A percentile compares a stretch with the other conserved stretches of the same genome.
phyloP scores from a whole-genome alignment of 2,888 invertebrate species.

The Sphecodes monilicornis region DNA sequence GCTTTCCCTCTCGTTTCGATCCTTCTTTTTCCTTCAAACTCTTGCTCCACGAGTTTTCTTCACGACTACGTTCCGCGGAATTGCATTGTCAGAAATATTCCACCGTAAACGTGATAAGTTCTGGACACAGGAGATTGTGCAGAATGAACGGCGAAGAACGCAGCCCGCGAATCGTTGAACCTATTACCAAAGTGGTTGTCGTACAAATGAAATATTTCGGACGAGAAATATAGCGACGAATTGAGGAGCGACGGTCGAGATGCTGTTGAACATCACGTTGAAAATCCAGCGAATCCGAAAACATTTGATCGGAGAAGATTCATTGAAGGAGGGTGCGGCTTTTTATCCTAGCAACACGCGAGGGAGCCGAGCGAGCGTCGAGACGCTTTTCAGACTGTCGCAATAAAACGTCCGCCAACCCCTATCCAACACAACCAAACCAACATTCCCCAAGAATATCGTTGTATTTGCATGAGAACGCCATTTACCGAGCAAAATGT shows the following conservation, averaged over 20 bases:
- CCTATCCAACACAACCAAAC: constrained; percentile 39
- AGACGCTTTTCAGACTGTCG: constrained; percentile 62
- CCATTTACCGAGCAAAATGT: constrained; percentile 27
- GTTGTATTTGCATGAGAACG: constrained; percentile 40
- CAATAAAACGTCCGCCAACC: constrained; percentile 55
- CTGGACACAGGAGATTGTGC: neutral
- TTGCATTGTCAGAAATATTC: neutral
- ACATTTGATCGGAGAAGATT: constrained; percentile 36
- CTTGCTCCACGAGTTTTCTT: neutral
- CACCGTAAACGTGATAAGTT: neutral
- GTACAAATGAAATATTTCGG: neutral
- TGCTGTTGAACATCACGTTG: neutral
- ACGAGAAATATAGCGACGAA: neutral
- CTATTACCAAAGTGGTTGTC: neutral
- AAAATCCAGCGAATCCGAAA: constrained; percentile 28
- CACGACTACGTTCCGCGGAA: neutral
- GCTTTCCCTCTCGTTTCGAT: neutral
- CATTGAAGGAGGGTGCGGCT: constrained; percentile 13
- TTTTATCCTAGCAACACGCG: constrained; percentile 43
- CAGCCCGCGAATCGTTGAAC: neutral
- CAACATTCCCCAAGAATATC: constrained; percentile 20
- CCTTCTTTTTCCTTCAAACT: neutral
- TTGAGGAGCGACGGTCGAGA: neutral
- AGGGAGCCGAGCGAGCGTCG: constrained; percentile 50
- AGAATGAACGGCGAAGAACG: neutral